Base-by-base conservation (phyloP, 2,797 vertebrate species). In the Diglossa cyanea region DNA sequence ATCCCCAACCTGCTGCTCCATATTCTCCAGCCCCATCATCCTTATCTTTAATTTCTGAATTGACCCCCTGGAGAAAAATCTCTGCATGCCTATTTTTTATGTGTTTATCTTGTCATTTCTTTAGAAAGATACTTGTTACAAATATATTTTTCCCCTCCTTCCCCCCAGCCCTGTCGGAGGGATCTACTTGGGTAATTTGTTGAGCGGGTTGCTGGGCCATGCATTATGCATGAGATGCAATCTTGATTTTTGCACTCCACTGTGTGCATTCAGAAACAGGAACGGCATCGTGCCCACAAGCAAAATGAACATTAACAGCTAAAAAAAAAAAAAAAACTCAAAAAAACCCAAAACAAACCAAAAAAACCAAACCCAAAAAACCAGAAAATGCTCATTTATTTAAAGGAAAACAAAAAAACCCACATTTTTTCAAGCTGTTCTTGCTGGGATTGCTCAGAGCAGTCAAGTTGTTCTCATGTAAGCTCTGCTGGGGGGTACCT, bases 161-260 rank as follows among this genome's bases (percentile, higher is more conserved):
- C n/a, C 45, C 65, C 75, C 61, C 58, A 92, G 76, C 83, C 80
- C 89, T 10, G 7, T 60, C 1, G 7, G 86, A 96, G 57, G 82
- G 90, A 87, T 67, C 73, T 88, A 25, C 88, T 85, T 2, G 60
- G 93, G 74, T 91, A 92, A 96, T 96, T 85, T 88, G 75, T 67
- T 30, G 92, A 92, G 70, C 70, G 2, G 85, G 77, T 88, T 95
- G 93, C 93, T 81, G 91, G 76, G 77, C 7, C 88, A 92, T 97
- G 80, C 90, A 97, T 97, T 93, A 97, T 97, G 90, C 77, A 97
- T 95, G 91, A 96, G 94, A 88, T 87, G 90, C 88, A 84, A 86
- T 93, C 92, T 93, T 88, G 76, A 87, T 90, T 86, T 88, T 79
- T 93, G 94, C 93, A 92, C 93, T 81, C 73, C 54, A n/a, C 94